phyloP scores from a whole-genome alignment of 2,888 invertebrate genomes.

The Chaitophorus viminalis region DNA sequence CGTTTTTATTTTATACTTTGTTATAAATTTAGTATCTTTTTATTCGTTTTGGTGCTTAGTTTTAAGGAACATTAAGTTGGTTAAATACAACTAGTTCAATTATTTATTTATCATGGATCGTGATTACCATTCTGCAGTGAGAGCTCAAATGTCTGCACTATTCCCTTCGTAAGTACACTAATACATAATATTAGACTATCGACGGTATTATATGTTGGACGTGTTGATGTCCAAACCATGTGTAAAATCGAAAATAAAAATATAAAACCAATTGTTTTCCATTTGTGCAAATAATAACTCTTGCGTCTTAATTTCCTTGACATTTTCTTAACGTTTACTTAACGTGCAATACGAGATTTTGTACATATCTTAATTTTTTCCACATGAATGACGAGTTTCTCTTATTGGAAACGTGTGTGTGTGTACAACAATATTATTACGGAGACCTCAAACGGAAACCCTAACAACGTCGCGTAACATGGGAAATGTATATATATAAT shows the following conservation, averaged over 20 bases:
- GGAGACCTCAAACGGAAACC: conserved; percentile 41
- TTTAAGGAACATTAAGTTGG: conserved; percentile 21
- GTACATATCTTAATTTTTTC: background rate
- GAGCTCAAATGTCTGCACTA: conserved; percentile 46
- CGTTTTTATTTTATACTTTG: conserved; percentile 29
- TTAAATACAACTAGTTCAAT: background rate
- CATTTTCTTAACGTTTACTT: conserved; percentile 17
- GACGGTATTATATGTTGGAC: too few species aligned
- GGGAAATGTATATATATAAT: background rate
- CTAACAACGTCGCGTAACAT: conserved; percentile 11
- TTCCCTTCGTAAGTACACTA: conserved; percentile 52
- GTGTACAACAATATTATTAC: conserved; percentile 1
- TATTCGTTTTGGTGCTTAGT: conserved; percentile 38
- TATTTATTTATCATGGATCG: conserved; percentile 38
- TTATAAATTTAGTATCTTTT: background rate
- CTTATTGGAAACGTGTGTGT: background rate
- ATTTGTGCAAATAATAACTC: background rate
- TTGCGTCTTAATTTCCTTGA: background rate
- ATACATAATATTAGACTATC: background rate
- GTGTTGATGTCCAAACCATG: too few species aligned
- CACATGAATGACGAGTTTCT: conserved; percentile 45
- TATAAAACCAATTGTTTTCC: background rate
- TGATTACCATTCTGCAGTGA: conserved; percentile 32
- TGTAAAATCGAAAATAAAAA: background rate
- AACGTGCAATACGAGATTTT: background rate